Base-by-base conservation (phyloP, 1,140 invertebrate genomes). In the Wiebesia pumilae region DNA sequence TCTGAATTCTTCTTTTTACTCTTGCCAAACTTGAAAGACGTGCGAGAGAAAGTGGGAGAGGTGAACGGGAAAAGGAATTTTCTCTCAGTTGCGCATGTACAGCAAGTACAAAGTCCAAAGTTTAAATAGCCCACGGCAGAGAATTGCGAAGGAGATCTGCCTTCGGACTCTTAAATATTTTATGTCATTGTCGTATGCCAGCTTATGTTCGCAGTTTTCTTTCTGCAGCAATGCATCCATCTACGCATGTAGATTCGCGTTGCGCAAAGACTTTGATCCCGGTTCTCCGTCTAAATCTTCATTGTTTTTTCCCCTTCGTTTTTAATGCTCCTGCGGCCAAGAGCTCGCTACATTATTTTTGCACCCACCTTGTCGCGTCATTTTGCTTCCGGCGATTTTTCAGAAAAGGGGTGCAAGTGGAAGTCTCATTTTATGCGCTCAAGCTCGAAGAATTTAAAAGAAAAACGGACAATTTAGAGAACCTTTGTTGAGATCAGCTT, bases 41-140 rank as follows among this genome's bases (percentile, higher is more conserved):
- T 3, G 40, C 19, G 14, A 14, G 35, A 77, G 16, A 24, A n/a
- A 54, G 14, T 35, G 21, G 27, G 2, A 33, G 9, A 27, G 30
- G 16, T 43, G 38, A 75, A 43, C 7, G 43, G 19, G 24, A 65
- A 40, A 77, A 67, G 19, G 62, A 69, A 30, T 65, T 85, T 65
- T 67, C 38, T 51, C 65, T 21, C 51, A 38, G 54, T 40, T 27
- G 43, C 62, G 58, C 77, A 14, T 40, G 16, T 35, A 33, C 40
- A 35, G 7, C 24, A 14, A 77, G 67, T 75, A 84, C 69, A 84
- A 84, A 81, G 79, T 87, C 78, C 58, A 51, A 87, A 87, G 86
- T 87, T 81, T 84, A 87, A 87, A 87, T 69, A 87, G 83, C 86
- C 86, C 77, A 69, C 47, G 86, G 86, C 86, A 75, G 82, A 35